These are phyloP conservation scores for Hephaestus fuliginosus DNA, from an alignment of 2,797 vertebrate species.

Conservation along the genomic window DNA sequence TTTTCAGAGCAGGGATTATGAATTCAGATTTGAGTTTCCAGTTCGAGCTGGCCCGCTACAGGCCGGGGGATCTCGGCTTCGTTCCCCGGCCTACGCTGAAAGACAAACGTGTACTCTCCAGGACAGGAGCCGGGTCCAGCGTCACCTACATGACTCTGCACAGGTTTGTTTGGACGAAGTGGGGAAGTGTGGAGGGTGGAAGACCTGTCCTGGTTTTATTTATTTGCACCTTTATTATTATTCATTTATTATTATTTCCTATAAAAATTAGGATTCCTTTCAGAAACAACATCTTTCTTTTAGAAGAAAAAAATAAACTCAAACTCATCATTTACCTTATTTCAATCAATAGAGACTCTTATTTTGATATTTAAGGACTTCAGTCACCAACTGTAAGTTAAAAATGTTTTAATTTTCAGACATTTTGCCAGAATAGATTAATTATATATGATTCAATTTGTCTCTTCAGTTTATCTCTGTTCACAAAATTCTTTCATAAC, in stretches of 20 bases:
- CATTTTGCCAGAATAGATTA: neutral
- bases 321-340: neutral
- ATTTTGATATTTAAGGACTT: neutral
- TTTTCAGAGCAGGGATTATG: slow-evolving; percentile 19
- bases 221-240: no score
- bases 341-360: neutral
- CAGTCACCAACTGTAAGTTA: neutral
- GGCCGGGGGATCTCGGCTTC: neutral
- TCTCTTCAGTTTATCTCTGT: neutral
- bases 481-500: neutral
- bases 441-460: neutral
- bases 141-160: slow-evolving; percentile 10
- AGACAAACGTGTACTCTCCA: neutral
- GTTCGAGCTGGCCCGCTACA: slow-evolving; percentile 29
- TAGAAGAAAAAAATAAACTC: neutral
- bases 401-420: neutral
- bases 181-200: neutral
- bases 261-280: neutral
- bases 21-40: slow-evolving; percentile 40
- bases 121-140: neutral
- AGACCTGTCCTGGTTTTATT: neutral
- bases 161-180: slow-evolving; percentile 44
- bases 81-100: neutral
- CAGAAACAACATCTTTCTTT: neutral
- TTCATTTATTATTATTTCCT: no score